These are phyloP conservation scores for Tethya wilhelma DNA, from an alignment of 37 sponge, comb jelly and placozoan species.

Conservation along the genomic window DNA sequence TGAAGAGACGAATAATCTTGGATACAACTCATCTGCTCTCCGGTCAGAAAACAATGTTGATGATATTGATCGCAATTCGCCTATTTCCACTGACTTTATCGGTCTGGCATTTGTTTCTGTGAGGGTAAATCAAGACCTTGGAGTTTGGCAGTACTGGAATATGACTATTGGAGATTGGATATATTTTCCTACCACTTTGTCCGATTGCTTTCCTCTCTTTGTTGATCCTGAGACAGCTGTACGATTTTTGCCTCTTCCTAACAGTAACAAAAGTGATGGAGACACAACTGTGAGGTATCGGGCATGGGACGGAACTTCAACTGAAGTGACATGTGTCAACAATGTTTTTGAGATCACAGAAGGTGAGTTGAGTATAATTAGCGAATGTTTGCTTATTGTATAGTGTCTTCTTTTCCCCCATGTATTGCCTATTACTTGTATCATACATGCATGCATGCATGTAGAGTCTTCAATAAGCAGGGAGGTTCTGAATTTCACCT, in stretches of 20 bases:
- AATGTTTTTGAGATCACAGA: neutral
- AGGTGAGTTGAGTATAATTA: constrained; percentile 6
- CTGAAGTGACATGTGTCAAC: neutral
- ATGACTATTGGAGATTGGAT: constrained; percentile 14
- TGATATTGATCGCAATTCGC: constrained; percentile 49
- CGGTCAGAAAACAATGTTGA: constrained; percentile 36
- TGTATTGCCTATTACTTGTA: neutral
- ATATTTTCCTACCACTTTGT: constrained; percentile 6
- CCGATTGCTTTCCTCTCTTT: constrained; percentile 42
- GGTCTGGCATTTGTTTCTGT: constrained; percentile 48
- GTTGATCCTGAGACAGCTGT: constrained; percentile 14
- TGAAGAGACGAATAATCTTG: constrained; percentile 30
- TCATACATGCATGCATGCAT: neutral
- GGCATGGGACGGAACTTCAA: constrained; percentile 69
- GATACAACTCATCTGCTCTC: constrained; percentile 51
- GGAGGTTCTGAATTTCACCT: constrained; percentile 28
- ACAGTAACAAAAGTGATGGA: constrained; percentile 7
- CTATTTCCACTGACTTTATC: constrained; percentile 42
- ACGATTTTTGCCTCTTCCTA: constrained; percentile 43
- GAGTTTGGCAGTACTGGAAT: constrained; percentile 62
- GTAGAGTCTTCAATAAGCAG: constrained; percentile 36
- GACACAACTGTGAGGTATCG: constrained; percentile 28
- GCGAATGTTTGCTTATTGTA: constrained; percentile 2
- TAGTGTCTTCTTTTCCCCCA: neutral
- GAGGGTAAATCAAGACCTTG: neutral